Base-by-base conservation (phyloP, 2,888 invertebrate species). In the Sylvicola cinctus region DNA sequence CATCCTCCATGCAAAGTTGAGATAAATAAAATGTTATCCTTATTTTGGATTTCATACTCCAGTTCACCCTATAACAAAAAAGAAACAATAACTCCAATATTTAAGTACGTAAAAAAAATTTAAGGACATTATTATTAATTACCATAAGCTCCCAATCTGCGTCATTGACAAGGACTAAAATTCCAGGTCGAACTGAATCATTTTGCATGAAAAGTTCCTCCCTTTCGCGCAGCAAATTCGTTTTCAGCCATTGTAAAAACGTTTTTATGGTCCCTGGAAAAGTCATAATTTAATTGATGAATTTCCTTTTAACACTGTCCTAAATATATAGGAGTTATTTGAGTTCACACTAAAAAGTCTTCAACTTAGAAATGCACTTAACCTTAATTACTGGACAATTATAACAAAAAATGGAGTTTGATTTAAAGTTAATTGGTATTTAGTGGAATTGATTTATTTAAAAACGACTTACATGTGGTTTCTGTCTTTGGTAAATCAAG, bases 131-230 rank as follows among this genome's bases (percentile, higher is more conserved):
- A 16, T 8, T 26, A 25, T 8, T 14, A 41, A 61, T 63, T 61
- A 56, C 58, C 55, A 74, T 54, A 12, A 96, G 59, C 55, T 96
- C 93, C 95, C 95, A 96, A 50, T 96, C 96, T 0, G 80, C 68
- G 45, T 96, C 93, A 50, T 96, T 96, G 7, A 96, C 70, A 3
- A 96, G 60, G 1, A 96, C 91, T 32, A 96, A 58, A 39, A 96
- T 95, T 3, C 95, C 95, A 0, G 93, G 91, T 32, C 93, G 49
- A 2, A 59, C 57, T 1, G 58, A 46, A 29, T 49, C 51, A 47
- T 61, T 61, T 48, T 58, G 55, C 8, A 69, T 42, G 45, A 70
- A 70, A 14, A 74, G 52, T 49, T 93, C 91, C 0, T 78, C 77
- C 40, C 87, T 64, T 47, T 90, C 90, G 39, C 66, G 73, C 36